Conservation (phyloP, 2,113 vertebrate species). For the Amblyornis subalaris region DNA sequence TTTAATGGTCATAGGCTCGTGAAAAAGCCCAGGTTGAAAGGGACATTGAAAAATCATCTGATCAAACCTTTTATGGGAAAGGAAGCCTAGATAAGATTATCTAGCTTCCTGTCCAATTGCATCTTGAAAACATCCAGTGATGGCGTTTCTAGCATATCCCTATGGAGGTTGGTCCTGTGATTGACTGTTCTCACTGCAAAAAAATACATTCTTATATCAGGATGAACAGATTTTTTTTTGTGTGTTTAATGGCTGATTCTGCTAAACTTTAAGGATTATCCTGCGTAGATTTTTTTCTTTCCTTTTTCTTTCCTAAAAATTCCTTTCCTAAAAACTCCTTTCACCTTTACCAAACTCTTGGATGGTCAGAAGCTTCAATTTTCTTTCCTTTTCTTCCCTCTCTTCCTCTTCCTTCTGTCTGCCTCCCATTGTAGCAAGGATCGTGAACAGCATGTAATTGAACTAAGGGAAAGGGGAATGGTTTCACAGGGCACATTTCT, state of each 20-base stretch:
- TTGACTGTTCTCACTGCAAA: neutral
- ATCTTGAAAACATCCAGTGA: neutral
- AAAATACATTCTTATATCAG: neutral
- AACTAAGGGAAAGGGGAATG: neutral
- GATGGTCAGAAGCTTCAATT: neutral
- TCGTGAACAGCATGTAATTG: accelerated
- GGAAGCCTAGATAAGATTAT: neutral
- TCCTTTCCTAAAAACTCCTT: neutral
- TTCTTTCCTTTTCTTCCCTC: neutral
- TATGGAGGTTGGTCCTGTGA: neutral
- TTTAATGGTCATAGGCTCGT: neutral
- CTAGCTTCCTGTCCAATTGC: neutral
- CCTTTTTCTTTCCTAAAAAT: neutral
- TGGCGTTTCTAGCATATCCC: neutral
- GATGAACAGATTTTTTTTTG: neutral
- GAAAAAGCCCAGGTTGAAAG: neutral
- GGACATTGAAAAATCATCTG: neutral
- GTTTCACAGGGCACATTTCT: neutral
- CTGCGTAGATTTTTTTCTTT: neutral
- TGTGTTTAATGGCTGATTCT: neutral
- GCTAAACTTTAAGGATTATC: neutral
- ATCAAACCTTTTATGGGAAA: neutral
- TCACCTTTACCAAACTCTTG: neutral
- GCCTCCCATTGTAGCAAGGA: neutral
- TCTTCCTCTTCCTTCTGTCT: neutral